phyloP scores from a whole-genome alignment of 2,797 vertebrate genomes.

The Liasis olivaceus region DNA sequence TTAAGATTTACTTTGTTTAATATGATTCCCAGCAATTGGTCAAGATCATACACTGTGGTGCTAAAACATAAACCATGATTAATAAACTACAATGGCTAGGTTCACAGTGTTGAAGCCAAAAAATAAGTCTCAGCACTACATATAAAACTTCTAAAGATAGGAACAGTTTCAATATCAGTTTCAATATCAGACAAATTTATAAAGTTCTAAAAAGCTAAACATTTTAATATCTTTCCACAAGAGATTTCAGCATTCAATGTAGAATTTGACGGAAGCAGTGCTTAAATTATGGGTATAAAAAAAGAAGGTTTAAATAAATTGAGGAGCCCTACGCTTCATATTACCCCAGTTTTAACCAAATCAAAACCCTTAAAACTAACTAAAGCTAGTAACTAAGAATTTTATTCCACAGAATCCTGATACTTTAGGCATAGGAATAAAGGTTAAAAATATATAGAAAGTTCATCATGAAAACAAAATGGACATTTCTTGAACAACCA shows the following conservation, averaged over 20 bases:
- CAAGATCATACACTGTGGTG: background rate
- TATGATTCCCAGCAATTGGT: background rate
- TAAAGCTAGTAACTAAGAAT: too few species aligned
- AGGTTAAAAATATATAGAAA: too few species aligned
- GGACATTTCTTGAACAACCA: too few species aligned
- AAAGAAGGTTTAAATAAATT: too few species aligned
- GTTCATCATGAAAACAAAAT: too few species aligned
- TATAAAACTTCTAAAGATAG: too few species aligned
- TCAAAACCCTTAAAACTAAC: too few species aligned
- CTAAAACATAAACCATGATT: background rate
- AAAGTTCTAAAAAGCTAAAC: background rate
- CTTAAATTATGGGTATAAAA: too few species aligned
- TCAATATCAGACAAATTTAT: background rate
- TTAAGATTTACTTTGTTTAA: background rate
- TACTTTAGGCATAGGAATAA: too few species aligned
- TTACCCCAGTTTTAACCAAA: too few species aligned
- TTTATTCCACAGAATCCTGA: too few species aligned
- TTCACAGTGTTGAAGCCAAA: background rate
- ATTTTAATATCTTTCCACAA: background rate
- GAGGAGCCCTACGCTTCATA: too few species aligned
- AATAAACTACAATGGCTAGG: background rate
- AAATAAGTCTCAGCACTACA: background rate
- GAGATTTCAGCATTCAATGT: background rate
- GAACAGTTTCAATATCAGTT: background rate
- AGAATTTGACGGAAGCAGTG: background rate